Evolutionary conservation across 2,888 invertebrate genomes (phyloP), one percentile per base, ranked within the genome.

Genomic region (Therioaphis trifolii): DNA sequence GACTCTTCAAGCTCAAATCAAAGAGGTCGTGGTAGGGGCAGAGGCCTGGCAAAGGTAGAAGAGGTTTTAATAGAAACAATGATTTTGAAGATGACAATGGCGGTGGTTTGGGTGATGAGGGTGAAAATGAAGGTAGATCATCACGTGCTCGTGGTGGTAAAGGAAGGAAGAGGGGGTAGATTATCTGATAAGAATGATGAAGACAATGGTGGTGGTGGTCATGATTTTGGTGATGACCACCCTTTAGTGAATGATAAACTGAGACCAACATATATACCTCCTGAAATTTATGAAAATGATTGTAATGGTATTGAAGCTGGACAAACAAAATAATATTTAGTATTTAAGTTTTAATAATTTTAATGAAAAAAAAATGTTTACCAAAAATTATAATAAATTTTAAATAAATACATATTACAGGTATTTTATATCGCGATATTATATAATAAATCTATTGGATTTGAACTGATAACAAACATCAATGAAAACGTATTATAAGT

Each of bases 271-370:
- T 94, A 94, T 86, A 90, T 93, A 71, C 96, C 96, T 0, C 93
- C 93, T 0, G 95, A 95, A 68, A 92, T 93, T 0, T 91, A 92
- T 0, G 91, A 91, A 0, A 93, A 94, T 84, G 95, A 90, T 86
- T 91, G 91, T 75, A 91, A 90, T 76, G 92, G 92, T 0, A 93
- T 94, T 15, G 90, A 91, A 18, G 92, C 93, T 0, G 98, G 99
- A 0, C n/a, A n/a, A n/a, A n/a, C n/a, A n/a, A n/a, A n/a, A n/a
- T n/a, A n/a, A n/a, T n/a, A n/a, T n/a, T n/a, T n/a, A n/a, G n/a
- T n/a, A n/a, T n/a, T n/a, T n/a, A n/a, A n/a, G n/a, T n/a, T n/a
- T n/a, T n/a, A n/a, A n/a, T n/a, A n/a, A n/a, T n/a, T n/a, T n/a
- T n/a, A n/a, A n/a, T n/a, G n/a, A n/a, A n/a, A n/a, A n/a, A n/a